These are phyloP conservation scores for Drosophila biarmipes DNA, from an alignment of 1,140 invertebrate genomes.

Conservation along the genomic window DNA sequence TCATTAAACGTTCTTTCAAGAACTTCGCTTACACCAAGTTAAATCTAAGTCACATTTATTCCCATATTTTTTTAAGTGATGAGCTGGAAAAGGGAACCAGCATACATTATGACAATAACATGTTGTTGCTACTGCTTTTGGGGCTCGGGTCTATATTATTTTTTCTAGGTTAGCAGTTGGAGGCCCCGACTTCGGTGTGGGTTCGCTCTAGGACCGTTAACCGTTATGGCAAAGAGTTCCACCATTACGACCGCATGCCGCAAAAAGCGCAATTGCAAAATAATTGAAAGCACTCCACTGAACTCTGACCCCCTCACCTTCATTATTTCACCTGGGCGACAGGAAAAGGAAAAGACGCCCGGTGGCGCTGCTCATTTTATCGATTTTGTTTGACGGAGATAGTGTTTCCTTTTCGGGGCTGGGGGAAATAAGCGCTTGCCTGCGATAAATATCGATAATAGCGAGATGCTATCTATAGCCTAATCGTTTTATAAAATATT, in stretches of 20 bases:
- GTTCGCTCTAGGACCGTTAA: conserved; percentile 30
- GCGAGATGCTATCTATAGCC: not conserved
- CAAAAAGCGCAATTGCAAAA: conserved; percentile 58
- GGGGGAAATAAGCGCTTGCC: conserved; percentile 1
- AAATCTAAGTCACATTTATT: too few species aligned
- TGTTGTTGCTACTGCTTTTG: conserved; percentile 44
- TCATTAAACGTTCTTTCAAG: not conserved
- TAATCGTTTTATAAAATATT: not conserved
- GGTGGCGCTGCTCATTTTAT: conserved; percentile 36
- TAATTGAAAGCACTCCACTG: conserved; percentile 56
- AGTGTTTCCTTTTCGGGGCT: not conserved
- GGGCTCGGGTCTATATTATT: conserved; percentile 42
- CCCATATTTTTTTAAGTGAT: not conserved
- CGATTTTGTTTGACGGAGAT: conserved; percentile 40
- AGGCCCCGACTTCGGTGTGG: conserved; percentile 16
- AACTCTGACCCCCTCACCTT: not conserved
- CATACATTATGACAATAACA: conserved; percentile 77
- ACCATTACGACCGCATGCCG: conserved; percentile 43
- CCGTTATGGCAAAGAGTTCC: conserved; percentile 51
- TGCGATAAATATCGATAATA: conserved; percentile 12
- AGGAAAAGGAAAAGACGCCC: conserved; percentile 20
- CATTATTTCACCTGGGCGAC: conserved; percentile 17
- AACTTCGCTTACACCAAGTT: not conserved
- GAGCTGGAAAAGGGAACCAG: conserved; percentile 24
- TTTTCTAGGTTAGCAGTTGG: conserved; percentile 41